Conservation (phyloP, 2,888 invertebrate species). For the Tachystola acroxantha region DNA sequence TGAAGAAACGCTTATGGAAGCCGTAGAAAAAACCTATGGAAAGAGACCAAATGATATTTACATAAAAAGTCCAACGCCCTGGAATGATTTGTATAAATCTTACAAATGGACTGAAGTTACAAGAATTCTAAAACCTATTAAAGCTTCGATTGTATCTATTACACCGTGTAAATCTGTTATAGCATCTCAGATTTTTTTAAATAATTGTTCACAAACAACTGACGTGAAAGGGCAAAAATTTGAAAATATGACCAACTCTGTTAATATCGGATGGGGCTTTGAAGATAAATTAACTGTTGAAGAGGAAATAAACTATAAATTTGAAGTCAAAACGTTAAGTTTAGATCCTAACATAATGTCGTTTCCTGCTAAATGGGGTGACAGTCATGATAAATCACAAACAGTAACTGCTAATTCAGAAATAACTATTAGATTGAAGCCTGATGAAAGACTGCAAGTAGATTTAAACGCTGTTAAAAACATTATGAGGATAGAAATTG, state of each 20-base stretch:
- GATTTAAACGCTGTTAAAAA: slow-evolving; percentile 27
- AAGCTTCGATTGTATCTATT: slow-evolving; percentile 19
- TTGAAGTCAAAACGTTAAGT: too few species aligned
- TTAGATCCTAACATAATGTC: too few species aligned
- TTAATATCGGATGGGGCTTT: too few species aligned
- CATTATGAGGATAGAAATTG: slow-evolving; percentile 26
- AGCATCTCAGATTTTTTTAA: slow-evolving; percentile 18
- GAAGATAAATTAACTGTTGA: too few species aligned
- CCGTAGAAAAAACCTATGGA: slow-evolving; percentile 25
- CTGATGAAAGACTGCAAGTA: slow-evolving; percentile 25
- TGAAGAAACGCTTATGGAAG: slow-evolving; percentile 29
- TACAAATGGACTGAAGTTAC: slow-evolving; percentile 35
- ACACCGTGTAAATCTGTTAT: slow-evolving; percentile 20
- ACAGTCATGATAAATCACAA: slow-evolving; percentile 13
- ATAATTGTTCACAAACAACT: too few species aligned
- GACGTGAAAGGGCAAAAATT: too few species aligned
- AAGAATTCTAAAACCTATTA: slow-evolving; percentile 27
- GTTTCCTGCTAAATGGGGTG: too few species aligned
- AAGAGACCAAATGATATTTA: slow-evolving; percentile 26
- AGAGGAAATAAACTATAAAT: too few species aligned
- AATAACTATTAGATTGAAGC: slow-evolving; percentile 23
- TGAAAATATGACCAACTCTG: too few species aligned
- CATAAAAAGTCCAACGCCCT: slow-evolving; percentile 39
- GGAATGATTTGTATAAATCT: slow-evolving; percentile 36
- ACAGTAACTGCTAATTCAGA: slow-evolving; percentile 17